These are phyloP conservation scores for Pachymerium ferrugineum DNA, from an alignment of 2,888 invertebrate genomes.

Conservation along the genomic window DNA sequence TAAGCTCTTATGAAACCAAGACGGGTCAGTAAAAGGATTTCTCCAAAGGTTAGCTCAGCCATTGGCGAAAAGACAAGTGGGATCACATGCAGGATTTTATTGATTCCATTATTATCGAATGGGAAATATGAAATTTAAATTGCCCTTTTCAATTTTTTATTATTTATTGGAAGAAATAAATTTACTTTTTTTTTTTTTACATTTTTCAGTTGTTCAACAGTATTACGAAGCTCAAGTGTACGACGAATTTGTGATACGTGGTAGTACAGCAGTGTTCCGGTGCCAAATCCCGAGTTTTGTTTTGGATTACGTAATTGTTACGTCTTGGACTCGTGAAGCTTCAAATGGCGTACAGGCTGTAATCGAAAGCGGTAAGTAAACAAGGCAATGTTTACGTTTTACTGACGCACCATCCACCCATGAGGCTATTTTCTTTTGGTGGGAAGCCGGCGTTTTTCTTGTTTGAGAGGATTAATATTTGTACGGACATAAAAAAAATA, in stretches of 20 bases:
- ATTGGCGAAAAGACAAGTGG: not conserved
- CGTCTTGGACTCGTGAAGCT: slow-evolving; percentile 38
- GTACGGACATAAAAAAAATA: too few relatives aligned
- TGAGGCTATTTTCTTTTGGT: too few relatives aligned
- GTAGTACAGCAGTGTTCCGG: slow-evolving; percentile 46
- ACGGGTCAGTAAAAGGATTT: not conserved
- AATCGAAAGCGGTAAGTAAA: slow-evolving; percentile 31
- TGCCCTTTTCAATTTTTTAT: not conserved
- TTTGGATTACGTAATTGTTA: slow-evolving; percentile 39
- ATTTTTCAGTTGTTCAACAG: slow-evolving; percentile 38
- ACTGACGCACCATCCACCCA: not conserved
- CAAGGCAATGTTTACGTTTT: not conserved
- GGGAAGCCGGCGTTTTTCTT: too few relatives aligned
- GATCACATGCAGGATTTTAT: not conserved
- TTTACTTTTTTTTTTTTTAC: not conserved
- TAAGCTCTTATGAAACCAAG: slow-evolving; percentile 6
- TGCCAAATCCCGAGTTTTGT: slow-evolving; percentile 43
- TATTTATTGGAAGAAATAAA: not conserved
- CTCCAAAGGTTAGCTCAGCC: not conserved
- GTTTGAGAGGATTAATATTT: too few relatives aligned
- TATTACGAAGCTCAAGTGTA: slow-evolving; percentile 44
- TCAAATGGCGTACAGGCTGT: slow-evolving; percentile 28
- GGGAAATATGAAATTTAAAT: not conserved
- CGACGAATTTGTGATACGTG: slow-evolving; percentile 45
- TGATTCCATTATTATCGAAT: not conserved